phyloP scores from a whole-genome alignment of 2,113 vertebrate species.

The Dissostichus mawsoni region DNA sequence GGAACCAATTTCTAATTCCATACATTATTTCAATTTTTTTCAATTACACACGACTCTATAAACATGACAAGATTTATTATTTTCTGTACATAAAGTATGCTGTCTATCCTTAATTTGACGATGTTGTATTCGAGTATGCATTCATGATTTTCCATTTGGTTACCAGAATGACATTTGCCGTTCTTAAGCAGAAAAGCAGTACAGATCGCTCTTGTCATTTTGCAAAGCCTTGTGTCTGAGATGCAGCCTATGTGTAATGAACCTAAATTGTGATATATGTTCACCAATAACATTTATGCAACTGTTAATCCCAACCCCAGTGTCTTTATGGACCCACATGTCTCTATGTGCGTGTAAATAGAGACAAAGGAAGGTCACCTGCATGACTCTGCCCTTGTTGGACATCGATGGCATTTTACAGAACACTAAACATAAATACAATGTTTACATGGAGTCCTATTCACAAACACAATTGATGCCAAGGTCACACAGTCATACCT shows the following conservation, averaged over 20 bases:
- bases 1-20: conserved; percentile 13
- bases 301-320: conserved; percentile 12
- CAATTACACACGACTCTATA: neutral
- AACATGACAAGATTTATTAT: neutral
- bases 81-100: neutral
- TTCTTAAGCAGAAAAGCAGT: conserved; percentile 30
- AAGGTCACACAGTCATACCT: conserved; percentile 44
- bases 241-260: conserved; percentile 50
- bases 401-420: conserved; percentile 51
- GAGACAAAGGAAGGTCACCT: conserved; percentile 51
- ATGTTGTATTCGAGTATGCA: neutral
- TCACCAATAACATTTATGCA: conserved; percentile 49
- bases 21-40: neutral
- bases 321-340: conserved; percentile 17
- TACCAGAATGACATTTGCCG: neutral
- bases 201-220: conserved; percentile 27
- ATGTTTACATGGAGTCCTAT: conserved; percentile 51
- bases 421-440: conserved; percentile 55
- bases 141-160: neutral
- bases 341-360: conserved; percentile 16
- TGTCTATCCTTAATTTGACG: neutral
- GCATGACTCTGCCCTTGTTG: conserved; percentile 40
- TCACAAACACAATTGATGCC: conserved; percentile 41
- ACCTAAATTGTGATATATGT: conserved; percentile 61
- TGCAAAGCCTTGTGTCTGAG: conserved; percentile 23